Evolutionary conservation across 2,113 vertebrate species (phyloP).

Genomic region (Tursiops truncatus): DNA sequence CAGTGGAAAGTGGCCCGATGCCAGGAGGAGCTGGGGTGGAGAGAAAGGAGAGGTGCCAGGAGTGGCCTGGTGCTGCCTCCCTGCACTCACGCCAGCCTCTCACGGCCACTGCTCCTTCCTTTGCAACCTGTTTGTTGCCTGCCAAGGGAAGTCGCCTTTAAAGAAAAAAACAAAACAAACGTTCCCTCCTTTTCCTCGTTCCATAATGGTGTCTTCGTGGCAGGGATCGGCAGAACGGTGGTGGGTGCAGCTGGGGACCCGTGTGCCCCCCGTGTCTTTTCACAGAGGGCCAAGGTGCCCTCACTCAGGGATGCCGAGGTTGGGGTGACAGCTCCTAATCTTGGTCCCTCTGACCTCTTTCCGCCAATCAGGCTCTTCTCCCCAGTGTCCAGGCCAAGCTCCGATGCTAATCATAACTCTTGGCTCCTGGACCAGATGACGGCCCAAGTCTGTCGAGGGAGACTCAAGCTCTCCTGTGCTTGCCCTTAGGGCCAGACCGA

Average conservation of each 20-base stretch:
- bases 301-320: not conserved
- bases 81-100: not conserved
- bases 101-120: slow-evolving; percentile 20
- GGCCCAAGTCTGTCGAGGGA: slow-evolving; percentile 71
- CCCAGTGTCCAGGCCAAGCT: slow-evolving; percentile 62
- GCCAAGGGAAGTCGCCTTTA: not conserved
- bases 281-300: not conserved
- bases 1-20: slow-evolving; percentile 79
- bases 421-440: slow-evolving; percentile 60
- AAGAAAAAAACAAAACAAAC: not conserved
- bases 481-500: not conserved
- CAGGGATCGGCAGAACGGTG: not conserved
- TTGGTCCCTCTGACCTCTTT: not conserved
- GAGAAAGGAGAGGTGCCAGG: slow-evolving; percentile 80
- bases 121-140: not conserved
- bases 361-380: slow-evolving; percentile 15
- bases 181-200: not conserved
- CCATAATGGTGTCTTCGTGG: not conserved
- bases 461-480: slow-evolving; percentile 21
- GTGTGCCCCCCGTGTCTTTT: not conserved
- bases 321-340: not conserved
- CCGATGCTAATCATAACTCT: slow-evolving; percentile 59
- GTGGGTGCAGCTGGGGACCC: not conserved
- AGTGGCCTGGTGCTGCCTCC: slow-evolving; percentile 70
- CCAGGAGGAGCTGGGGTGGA: slow-evolving; percentile 72